Base-by-base conservation (phyloP, 2,113 vertebrate genomes). In the Brienomyrus longianalis region DNA sequence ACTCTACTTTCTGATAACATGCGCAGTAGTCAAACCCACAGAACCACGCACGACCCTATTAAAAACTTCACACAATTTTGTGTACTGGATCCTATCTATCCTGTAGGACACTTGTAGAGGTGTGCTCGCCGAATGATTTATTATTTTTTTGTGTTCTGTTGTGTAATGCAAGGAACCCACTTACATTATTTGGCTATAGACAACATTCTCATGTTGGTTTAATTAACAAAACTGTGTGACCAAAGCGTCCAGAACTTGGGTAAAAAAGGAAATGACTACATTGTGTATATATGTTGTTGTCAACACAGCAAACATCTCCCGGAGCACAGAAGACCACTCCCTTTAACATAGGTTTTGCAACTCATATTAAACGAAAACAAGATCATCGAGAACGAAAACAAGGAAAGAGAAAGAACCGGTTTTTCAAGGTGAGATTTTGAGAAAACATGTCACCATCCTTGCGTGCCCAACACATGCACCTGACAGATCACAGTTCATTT, bases 371-470 rank as follows among this genome's bases (percentile, higher is more conserved):
- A 47, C 83, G 31, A 48, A 50, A 51, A 86, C 83, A 86, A 48
- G 48, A 48, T 27, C 21, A 43, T 23, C 23, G 6, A 11, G 66
- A 5, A 89, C 83, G 56, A 21, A 7, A 87, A 90, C 66, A 39
- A 62, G 43, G 90, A 91, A 89, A 31, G 56, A 70, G 74, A 92
- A 90, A 90, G 90, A 95, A 96, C 95, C 87, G 94, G 96, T 96
- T 96, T 90, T 92, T 95, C 96, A 94, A 95, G 95, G 87, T 95
- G 88, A 94, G 88, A 56, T 13, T 85, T 90, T 11, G 88, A 56
- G 89, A 83, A n/a, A 43, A 3, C 90, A 19, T 56, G 88, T 80
- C 74, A 19, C 5, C 35, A 2, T 88, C 86, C 70, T 87, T 88
- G 87, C 54, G 66, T 2, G 77, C 54, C 21, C 3, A 1, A n/a